Conservation (phyloP, 2,113 vertebrate species). For the Campylomormyrus tamandua region DNA sequence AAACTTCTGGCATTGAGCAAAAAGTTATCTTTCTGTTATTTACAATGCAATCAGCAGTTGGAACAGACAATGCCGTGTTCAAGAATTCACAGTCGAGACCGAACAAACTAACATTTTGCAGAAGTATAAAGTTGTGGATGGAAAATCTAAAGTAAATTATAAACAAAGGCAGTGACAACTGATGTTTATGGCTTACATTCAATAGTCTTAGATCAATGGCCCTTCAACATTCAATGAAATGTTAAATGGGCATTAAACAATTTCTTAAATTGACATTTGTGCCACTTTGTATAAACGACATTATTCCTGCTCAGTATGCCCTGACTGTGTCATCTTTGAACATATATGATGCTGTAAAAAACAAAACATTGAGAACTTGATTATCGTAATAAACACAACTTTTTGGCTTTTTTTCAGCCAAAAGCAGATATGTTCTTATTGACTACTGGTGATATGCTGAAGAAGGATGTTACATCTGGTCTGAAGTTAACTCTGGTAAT, state of each 20-base stretch:
- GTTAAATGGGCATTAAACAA: background rate
- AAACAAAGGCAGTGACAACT: background rate
- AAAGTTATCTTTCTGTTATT: background rate
- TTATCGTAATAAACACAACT: background rate
- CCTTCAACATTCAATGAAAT: background rate
- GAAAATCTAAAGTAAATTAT: background rate
- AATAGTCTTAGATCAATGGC: background rate
- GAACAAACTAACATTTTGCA: background rate
- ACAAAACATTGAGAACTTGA: background rate
- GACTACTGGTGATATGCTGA: background rate
- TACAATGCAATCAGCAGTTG: background rate
- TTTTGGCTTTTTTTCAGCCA: background rate
- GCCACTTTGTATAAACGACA: background rate
- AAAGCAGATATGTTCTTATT: background rate
- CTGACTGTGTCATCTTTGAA: background rate
- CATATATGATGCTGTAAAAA: background rate
- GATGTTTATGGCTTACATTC: background rate
- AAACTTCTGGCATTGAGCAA: background rate
- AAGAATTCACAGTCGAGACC: background rate
- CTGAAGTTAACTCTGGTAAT: background rate
- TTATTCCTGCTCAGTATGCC: background rate
- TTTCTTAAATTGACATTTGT: background rate
- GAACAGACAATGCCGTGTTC: background rate
- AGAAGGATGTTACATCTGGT: background rate
- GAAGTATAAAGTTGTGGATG: background rate